phyloP scores from a whole-genome alignment of 2,888 invertebrate genomes.

The Eupithecia vulgata region DNA sequence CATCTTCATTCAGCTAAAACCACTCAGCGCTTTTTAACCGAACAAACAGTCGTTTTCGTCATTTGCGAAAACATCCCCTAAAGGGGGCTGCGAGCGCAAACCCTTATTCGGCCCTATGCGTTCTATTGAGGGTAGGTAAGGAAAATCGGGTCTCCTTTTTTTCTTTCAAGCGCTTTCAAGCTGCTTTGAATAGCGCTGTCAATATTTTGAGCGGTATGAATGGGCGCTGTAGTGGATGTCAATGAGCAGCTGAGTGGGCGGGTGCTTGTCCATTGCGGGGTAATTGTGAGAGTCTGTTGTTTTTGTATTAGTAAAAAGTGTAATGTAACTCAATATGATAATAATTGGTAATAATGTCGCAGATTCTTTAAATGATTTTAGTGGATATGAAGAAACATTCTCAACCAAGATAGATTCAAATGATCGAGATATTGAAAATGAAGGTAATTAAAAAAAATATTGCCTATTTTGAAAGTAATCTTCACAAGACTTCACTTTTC shows the following conservation, averaged over 20 bases:
- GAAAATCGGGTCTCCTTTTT: constrained; percentile 74
- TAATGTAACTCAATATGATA: background rate
- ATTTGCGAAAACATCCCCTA: constrained; percentile 64
- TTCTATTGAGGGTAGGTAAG: constrained; percentile 68
- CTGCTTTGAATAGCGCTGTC: constrained; percentile 76
- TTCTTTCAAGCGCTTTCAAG: constrained; percentile 73
- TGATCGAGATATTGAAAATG: no score
- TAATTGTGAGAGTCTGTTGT: background rate
- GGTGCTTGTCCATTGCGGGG: constrained; percentile 57
- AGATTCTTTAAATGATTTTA: background rate
- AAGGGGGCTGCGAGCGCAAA: constrained; percentile 50
- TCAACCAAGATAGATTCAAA: background rate
- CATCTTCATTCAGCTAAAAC: constrained; percentile 40
- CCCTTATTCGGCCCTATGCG: constrained; percentile 52
- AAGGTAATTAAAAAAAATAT: background rate
- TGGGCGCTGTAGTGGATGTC: constrained; percentile 73
- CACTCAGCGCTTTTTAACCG: constrained; percentile 45
- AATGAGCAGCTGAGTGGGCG: constrained; percentile 69
- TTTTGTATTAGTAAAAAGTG: background rate
- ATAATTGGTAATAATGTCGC: background rate
- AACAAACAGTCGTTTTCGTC: constrained; percentile 50
- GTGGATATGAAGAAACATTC: background rate
- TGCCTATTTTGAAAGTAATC: background rate
- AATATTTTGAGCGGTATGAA: constrained; percentile 81
- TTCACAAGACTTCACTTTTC: background rate